phyloP scores from a whole-genome alignment of 2,888 invertebrate genomes.

The Drosophila quinaria region DNA sequence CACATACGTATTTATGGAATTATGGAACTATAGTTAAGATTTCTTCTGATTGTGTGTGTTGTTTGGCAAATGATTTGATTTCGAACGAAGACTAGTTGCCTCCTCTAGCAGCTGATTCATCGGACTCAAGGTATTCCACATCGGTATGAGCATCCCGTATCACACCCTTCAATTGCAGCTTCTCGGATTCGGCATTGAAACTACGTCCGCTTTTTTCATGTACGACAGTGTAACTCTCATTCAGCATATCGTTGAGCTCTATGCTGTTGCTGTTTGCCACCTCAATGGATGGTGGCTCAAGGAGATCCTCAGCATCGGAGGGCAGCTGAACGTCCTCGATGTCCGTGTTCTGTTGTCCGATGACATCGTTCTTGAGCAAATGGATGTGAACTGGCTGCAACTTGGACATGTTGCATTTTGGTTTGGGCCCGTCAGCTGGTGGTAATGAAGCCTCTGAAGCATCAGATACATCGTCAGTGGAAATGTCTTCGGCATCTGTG shows the following conservation, averaged over 20 bases:
- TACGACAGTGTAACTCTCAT: constrained; percentile 86
- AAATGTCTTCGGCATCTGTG: constrained; percentile 86
- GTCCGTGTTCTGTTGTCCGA: constrained; percentile 84
- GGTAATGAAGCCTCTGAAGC: constrained; percentile 57
- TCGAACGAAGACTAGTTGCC: constrained; percentile 66
- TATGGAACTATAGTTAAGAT: constrained; percentile 54
- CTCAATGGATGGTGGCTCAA: constrained; percentile 66
- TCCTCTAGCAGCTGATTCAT: constrained; percentile 80
- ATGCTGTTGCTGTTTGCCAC: constrained; percentile 62
- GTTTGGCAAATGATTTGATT: constrained; percentile 28
- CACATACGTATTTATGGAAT: constrained; percentile 30
- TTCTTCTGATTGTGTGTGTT: constrained; percentile 14
- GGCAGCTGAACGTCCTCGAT: constrained; percentile 86
- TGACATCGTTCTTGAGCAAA: constrained; percentile 51
- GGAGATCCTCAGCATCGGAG: constrained; percentile 86
- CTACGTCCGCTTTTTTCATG: constrained; percentile 85
- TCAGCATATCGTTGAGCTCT: constrained; percentile 85
- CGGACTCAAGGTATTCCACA: constrained; percentile 87
- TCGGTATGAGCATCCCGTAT: constrained; percentile 86
- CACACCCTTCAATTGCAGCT: constrained; percentile 87
- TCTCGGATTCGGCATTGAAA: constrained; percentile 86
- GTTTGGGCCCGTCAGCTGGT: constrained; percentile 38
- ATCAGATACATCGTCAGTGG: constrained; percentile 84
- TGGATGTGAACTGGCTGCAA: constrained; percentile 52
- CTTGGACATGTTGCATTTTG: constrained; percentile 42